Evolutionary conservation across 2,888 invertebrate genomes (phyloP), one percentile per base, ranked within the genome.

Genomic region (Meganola albula): DNA sequence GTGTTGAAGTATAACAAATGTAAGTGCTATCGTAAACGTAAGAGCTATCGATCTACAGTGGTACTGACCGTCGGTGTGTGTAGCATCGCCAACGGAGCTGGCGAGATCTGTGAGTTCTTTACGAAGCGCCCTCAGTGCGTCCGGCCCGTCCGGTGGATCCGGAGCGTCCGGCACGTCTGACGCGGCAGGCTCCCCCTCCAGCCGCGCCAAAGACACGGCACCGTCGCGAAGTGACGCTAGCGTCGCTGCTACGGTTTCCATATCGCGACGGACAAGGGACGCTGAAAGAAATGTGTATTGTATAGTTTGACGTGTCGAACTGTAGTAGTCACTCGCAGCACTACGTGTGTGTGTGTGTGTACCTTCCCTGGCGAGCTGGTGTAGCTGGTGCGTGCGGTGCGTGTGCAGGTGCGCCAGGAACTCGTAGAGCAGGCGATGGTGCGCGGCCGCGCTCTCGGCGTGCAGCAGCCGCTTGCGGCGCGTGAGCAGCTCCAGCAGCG

Each of bases 371-470:
- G 69, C 58, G 20, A 82, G 55, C 59, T 74, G 74, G 10, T 74
- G 87, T 11, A 95, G 75, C 67, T 92, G 91, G 27, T 72, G 71
- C 27, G 66, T 53, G 54, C 95, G 93, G 51, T 92, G 91, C 30
- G 90, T 88, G 31, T 92, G 77, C 43, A 97, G 85, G 63, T 94
- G 92, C 37, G 90, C 88, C 10, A 97, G 80, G 73, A 97, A 97
- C 68, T 96, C 95, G 63, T 92, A 90, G 22, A 96, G 75, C n/a
- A 97, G 79, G 42, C 92, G 88, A 60, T 93, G 93, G 69, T 96
- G 94, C 0, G 93, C 91, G 2, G 90, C 92, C 52, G 90, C 91
- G 24, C 90, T 92, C 74, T 95, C 95, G 0, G 93, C 92, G 69
- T 95, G 93, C 11, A 96, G 78, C 27, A 93, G 83, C 30, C 93